Conservation (phyloP, 1,140 invertebrate genomes). For the Drosophila arawakana region DNA sequence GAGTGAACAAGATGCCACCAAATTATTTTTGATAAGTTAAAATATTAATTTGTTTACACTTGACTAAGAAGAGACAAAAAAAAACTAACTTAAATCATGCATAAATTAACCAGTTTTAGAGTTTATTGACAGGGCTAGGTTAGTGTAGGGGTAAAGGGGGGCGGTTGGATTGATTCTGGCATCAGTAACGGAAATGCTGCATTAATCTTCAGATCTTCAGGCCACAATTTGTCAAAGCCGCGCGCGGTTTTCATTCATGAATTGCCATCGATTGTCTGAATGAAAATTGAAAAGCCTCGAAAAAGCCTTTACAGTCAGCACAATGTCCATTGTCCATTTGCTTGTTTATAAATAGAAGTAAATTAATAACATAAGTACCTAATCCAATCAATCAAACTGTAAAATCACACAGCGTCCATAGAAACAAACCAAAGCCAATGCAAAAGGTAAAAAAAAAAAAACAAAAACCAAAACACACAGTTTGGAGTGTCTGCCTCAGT, state of each 20-base stretch:
- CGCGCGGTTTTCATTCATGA: constrained; percentile 52
- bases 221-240: constrained; percentile 70
- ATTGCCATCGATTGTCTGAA: constrained; percentile 61
- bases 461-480: constrained; percentile 47
- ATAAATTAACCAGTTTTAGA: constrained; percentile 47
- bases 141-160: not conserved
- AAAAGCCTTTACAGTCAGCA: constrained; percentile 24
- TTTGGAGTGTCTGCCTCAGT: constrained; percentile 48
- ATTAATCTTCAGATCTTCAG: constrained; percentile 61
- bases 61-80: constrained; percentile 30
- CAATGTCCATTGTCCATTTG: constrained; percentile 70
- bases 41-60: constrained; percentile 80
- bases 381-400: constrained; percentile 83
- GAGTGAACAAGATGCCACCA: constrained; percentile 27
- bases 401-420: constrained; percentile 75
- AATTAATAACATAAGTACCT: constrained; percentile 84
- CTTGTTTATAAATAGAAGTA: constrained; percentile 82
- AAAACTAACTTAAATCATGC: constrained; percentile 9
- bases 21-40: constrained; percentile 34
- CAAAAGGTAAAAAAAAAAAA: constrained; percentile 64
- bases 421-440: constrained; percentile 62
- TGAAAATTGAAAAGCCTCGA: constrained; percentile 67
- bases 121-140: not conserved
- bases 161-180: too few species aligned
- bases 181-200: constrained; percentile 60